A percentile compares a stretch with the other conserved stretches of the same genome.
phyloP scores from a whole-genome alignment of 2,888 invertebrate genomes.

The Chirona hameri region DNA sequence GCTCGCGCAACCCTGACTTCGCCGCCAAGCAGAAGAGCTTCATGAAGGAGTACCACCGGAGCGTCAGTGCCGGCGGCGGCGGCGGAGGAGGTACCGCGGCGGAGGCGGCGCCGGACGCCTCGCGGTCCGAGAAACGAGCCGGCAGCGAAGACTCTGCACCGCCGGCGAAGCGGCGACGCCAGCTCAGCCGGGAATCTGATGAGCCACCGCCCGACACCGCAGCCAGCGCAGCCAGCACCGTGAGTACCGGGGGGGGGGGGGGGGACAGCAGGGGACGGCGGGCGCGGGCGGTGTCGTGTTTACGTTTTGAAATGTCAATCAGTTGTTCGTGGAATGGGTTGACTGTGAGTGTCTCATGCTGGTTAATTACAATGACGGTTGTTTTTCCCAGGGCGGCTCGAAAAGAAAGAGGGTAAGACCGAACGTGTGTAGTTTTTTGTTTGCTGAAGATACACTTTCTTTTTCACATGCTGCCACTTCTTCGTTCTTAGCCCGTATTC shows the following conservation, averaged over 20 bases:
- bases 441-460: too few species aligned
- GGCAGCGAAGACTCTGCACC: not conserved
- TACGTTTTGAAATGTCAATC: too few species aligned
- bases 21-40: slow-evolving; percentile 60
- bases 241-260: too few species aligned
- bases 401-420: too few species aligned
- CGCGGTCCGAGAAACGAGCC: not conserved
- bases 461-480: too few species aligned
- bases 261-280: too few species aligned
- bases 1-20: slow-evolving; percentile 63
- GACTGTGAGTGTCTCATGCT: too few species aligned
- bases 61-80: slow-evolving; percentile 45
- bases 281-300: not conserved
- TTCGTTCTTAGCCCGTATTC: too few species aligned
- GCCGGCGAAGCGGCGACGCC: slow-evolving; percentile 5
- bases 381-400: too few species aligned
- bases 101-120: not conserved
- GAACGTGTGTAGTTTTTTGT: too few species aligned
- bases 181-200: not conserved
- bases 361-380: too few species aligned
- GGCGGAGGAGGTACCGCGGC: not conserved
- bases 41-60: slow-evolving; percentile 52
- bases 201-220: not conserved
- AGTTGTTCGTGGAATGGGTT: too few species aligned
- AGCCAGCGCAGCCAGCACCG: not conserved